A percentile compares a stretch with the other conserved stretches of the same genome.
phyloP scores from a whole-genome alignment of 2,797 vertebrate genomes.

The Pangasius mekongensis region DNA sequence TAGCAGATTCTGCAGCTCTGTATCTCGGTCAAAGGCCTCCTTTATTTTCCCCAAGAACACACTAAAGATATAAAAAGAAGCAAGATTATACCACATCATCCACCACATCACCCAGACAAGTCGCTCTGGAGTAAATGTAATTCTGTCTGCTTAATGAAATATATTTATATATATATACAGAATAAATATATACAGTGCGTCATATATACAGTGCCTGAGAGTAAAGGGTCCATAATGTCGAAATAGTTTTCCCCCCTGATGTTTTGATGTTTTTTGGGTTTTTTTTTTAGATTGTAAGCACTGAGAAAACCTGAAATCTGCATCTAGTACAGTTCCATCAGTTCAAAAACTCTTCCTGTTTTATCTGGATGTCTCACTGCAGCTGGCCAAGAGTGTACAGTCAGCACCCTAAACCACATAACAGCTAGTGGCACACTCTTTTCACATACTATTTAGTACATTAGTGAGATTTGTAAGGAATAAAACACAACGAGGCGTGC shows the following conservation, averaged over 20 bases:
- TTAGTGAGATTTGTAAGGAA: not conserved
- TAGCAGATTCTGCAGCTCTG: constrained; percentile 87
- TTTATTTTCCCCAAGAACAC: constrained; percentile 97
- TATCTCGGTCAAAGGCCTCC: constrained; percentile 90
- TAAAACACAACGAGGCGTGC: not conserved
- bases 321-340: not conserved
- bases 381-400: not conserved
- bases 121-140: not conserved
- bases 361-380: not conserved
- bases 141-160: not conserved
- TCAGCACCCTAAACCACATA: not conserved
- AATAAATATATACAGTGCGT: not conserved
- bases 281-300: not conserved
- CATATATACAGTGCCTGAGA: not conserved
- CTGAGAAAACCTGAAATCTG: not conserved
- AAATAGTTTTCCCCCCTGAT: not conserved
- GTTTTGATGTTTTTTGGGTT: not conserved
- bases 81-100: not conserved
- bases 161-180: no score
- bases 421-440: not conserved
- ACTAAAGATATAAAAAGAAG: constrained; percentile 66
- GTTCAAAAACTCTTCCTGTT: not conserved
- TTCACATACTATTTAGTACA: not conserved
- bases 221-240: not conserved
- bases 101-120: not conserved